Conservation (phyloP, 1,140 invertebrate genomes). For the Bombus cullumanus region DNA sequence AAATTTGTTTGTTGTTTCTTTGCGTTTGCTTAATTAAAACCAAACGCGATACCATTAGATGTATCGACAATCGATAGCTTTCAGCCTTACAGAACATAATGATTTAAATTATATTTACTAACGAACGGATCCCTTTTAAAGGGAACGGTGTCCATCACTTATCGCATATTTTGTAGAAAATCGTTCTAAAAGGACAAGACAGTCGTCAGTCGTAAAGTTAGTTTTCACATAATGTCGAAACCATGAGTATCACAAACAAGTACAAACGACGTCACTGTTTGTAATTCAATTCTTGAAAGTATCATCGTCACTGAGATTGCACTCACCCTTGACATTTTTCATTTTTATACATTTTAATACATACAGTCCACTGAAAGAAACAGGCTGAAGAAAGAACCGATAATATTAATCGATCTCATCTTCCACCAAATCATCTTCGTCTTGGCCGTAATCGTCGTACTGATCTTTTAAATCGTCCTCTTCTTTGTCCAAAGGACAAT, state of each 20-base stretch:
- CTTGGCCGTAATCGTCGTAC: constrained; percentile 79
- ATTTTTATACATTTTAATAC: not conserved
- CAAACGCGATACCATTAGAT: not conserved
- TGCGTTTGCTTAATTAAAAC: not conserved
- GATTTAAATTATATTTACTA: constrained; percentile 25
- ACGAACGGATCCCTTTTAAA: constrained; percentile 18
- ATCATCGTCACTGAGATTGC: constrained; percentile 26
- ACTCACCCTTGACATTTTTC: not conserved
- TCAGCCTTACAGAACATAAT: not conserved
- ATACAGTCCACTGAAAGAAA: not conserved
- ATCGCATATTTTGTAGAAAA: not conserved
- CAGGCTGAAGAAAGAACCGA: not conserved
- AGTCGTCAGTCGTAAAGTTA: not conserved
- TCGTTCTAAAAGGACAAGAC: not conserved
- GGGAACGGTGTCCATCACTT: not conserved
- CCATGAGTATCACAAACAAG: not conserved
- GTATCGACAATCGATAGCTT: constrained; percentile 7
- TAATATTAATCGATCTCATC: constrained; percentile 59
- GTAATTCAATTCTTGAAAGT: not conserved
- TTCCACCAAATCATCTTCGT: constrained; percentile 73
- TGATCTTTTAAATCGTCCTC: constrained; percentile 73
- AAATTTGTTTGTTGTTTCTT: not conserved
- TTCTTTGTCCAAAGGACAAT: constrained; percentile 73
- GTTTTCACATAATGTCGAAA: not conserved
- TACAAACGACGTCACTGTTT: not conserved